phyloP scores from a whole-genome alignment of 1,140 invertebrate species.

The Catajapyx aquilonaris region DNA sequence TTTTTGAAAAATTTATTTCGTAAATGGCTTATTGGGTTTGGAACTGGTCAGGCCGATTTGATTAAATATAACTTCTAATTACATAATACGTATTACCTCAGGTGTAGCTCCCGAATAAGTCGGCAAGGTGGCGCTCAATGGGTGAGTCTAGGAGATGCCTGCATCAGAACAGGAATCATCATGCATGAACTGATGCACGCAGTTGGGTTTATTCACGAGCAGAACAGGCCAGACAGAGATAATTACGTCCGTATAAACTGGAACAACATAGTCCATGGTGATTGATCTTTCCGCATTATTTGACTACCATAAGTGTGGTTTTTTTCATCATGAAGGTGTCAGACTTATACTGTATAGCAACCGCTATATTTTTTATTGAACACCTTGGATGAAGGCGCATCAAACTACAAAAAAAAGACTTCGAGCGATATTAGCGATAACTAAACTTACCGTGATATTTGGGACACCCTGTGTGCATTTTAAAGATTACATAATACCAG shows the following conservation, averaged over 20 bases:
- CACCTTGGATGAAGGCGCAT: background rate
- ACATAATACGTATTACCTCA: too few species aligned
- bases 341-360: background rate
- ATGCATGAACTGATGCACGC: conserved; percentile 71
- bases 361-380: conserved; percentile 1
- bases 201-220: conserved; percentile 68
- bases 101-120: too few species aligned
- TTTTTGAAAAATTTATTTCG: too few species aligned
- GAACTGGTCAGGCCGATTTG: too few species aligned
- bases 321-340: conserved; percentile 1
- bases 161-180: conserved; percentile 41
- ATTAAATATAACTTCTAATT: too few species aligned
- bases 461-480: too few species aligned
- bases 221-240: conserved; percentile 58
- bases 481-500: too few species aligned
- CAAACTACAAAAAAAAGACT: conserved; percentile 22
- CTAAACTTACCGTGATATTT: too few species aligned
- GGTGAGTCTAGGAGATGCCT: too few species aligned
- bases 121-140: too few species aligned
- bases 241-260: conserved; percentile 45
- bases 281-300: conserved; percentile 6
- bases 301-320: conserved; percentile 2
- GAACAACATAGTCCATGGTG: conserved; percentile 44
- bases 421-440: conserved; percentile 26
- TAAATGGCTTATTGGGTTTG: too few species aligned